These are phyloP conservation scores for Platycheirus albimanus DNA, from an alignment of 2,888 invertebrate species.

Conservation along the genomic window DNA sequence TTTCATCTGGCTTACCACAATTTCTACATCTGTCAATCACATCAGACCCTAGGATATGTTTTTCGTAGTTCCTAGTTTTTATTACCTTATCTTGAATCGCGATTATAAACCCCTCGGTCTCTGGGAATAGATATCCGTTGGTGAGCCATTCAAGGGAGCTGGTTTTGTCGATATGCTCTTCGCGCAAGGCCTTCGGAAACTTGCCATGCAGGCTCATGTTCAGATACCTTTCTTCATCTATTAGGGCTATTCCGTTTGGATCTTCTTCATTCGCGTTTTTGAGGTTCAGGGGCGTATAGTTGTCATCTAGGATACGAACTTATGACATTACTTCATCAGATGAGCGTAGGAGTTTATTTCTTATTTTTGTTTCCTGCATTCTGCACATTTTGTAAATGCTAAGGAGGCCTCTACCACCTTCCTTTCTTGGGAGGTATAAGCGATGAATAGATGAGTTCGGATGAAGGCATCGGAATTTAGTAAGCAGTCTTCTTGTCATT, in stretches of 20 bases:
- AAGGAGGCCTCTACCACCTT: not conserved
- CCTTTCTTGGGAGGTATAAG: not conserved
- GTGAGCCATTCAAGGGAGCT: not conserved
- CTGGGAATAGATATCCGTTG: not conserved
- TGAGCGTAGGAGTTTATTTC: not conserved
- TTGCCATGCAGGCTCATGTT: not conserved
- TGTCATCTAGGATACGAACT: not conserved
- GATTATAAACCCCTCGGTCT: not conserved
- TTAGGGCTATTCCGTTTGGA: too few relatives aligned
- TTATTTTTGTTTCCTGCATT: not conserved
- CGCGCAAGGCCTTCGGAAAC: not conserved
- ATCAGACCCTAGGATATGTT: not conserved
- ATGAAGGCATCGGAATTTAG: not conserved
- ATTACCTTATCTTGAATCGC: slow-evolving; percentile 1
- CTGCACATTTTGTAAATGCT: not conserved
- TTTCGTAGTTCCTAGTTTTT: not conserved
- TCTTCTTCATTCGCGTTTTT: not conserved
- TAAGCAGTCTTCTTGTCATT: not conserved
- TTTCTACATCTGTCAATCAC: not conserved
- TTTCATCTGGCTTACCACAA: not conserved
- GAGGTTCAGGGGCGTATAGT: not conserved
- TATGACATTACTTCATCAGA: not conserved
- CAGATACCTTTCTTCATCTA: not conserved
- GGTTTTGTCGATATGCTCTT: not conserved
- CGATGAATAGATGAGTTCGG: not conserved